Conservation (phyloP, 2,797 vertebrate genomes). For the Anguilla pacifica region DNA sequence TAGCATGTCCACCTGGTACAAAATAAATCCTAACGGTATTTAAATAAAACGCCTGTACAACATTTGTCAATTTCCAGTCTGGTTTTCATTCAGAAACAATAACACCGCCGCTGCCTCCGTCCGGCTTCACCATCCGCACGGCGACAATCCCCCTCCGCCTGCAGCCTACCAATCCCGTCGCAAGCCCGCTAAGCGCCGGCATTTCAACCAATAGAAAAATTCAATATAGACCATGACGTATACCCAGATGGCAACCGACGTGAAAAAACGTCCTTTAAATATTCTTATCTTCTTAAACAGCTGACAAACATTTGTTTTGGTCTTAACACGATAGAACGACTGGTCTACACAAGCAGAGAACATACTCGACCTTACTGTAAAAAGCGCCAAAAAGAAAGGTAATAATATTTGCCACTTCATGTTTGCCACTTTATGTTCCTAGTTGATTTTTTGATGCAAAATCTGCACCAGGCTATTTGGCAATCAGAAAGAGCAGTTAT, state of each 20-base stretch:
- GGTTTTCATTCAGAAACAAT: slow-evolving; percentile 71
- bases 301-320: background rate
- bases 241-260: background rate
- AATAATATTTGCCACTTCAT: background rate
- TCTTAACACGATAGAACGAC: background rate
- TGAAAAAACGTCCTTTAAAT: background rate
- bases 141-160: slow-evolving; percentile 54
- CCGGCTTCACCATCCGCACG: slow-evolving; percentile 67
- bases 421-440: background rate
- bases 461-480: background rate
- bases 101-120: slow-evolving; percentile 55
- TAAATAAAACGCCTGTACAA: slow-evolving; percentile 38
- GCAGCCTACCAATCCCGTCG: slow-evolving; percentile 65
- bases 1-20: slow-evolving; percentile 30
- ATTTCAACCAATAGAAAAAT: slow-evolving; percentile 60
- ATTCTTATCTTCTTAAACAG: background rate
- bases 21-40: slow-evolving; percentile 29
- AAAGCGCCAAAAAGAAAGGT: background rate
- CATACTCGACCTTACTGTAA: background rate
- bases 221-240: slow-evolving; percentile 8
- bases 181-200: slow-evolving; percentile 55
- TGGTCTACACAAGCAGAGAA: background rate
- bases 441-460: background rate
- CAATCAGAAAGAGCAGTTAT: background rate
- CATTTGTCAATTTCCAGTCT: slow-evolving; percentile 48